Evolutionary conservation across 2,113 vertebrate species (phyloP), one percentile per base, ranked within the genome.

Genomic region (Spilogale gracilis): DNA sequence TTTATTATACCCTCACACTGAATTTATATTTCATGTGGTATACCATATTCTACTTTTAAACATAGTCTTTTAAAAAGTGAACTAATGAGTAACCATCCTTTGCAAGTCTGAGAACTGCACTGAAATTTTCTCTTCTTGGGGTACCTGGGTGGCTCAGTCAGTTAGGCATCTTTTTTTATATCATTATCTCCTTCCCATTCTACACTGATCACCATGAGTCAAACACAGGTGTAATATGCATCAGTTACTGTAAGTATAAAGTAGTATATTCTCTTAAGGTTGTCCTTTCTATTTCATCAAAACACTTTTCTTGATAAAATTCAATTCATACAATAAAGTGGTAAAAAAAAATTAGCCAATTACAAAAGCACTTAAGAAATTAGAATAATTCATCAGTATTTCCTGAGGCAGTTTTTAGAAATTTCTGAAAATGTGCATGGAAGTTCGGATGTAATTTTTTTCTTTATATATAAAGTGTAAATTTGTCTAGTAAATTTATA

Each of bases 361-460:
- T n/a, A 88, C 4, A 20, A 73, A 92, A 84, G 48, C 83, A 3
- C 21, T 94, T 87, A 71, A 65, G 43, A 95, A 82, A 88, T 69
- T n/a, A 80, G 14, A 94, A 78, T 54, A 89, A 91, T 50, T 60
- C 32, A 81, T 16, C 79, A 82, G 11, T 69, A 94, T 87, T 94
- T 91, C 82, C 32, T 63, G 61, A 82, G 21, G 9, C 48, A 63
- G 18, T 5, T 61, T 63, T 83, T 43, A 48, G 60, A 61, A 82
- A 91, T 91, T 71, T 83, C 45, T 89, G 50, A 88, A 94, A 58
- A 94, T 84, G 3, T 80, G n/a, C 52, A 91, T 21, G 9, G 9
- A 48, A 84, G 30, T 50, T 83, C 54, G 16, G 30, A 71, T 60
- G 48, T 12, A 73, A 78, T 4, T 71, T 69, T 78, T 78, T 89